These are phyloP conservation scores for Drosophila borborema DNA, from an alignment of 2,888 invertebrate species.

Conservation along the genomic window DNA sequence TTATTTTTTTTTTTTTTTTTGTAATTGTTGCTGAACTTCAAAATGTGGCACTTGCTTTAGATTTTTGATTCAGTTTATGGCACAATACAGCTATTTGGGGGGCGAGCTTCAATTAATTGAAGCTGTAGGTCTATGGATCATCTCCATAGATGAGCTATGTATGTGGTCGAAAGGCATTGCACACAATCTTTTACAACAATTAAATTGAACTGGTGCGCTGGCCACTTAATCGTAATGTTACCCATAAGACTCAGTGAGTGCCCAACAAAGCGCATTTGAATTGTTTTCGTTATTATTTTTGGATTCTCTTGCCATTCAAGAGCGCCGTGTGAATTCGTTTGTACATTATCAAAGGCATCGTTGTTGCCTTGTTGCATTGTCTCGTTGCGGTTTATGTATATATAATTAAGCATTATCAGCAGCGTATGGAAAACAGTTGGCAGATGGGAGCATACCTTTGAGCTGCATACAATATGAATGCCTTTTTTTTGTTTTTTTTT, in stretches of 20 bases:
- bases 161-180: constrained; percentile 21
- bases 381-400: constrained; percentile 68
- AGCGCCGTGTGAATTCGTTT: constrained; percentile 56
- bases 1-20: no score
- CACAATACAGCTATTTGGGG: constrained; percentile 17
- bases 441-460: constrained; percentile 57
- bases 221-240: constrained; percentile 49
- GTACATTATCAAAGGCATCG: constrained; percentile 54
- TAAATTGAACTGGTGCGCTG: constrained; percentile 40
- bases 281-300: constrained; percentile 11
- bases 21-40: constrained; percentile 47
- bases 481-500: constrained; percentile 47
- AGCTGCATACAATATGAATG: constrained; percentile 65
- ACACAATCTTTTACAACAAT: constrained; percentile 35
- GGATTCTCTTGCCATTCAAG: constrained; percentile 18
- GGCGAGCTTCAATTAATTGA: constrained; percentile 37
- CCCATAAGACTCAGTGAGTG: constrained; percentile 30
- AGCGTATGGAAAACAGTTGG: constrained; percentile 51
- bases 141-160: constrained; percentile 12
- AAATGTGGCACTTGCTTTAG: constrained; percentile 39
- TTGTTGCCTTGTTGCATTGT: constrained; percentile 56
- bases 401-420: constrained; percentile 77
- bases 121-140: constrained; percentile 48
- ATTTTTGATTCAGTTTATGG: constrained; percentile 42
- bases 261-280: constrained; percentile 52